Conservation (phyloP, 2,797 vertebrate genomes). For the Brachymystax lenok region DNA sequence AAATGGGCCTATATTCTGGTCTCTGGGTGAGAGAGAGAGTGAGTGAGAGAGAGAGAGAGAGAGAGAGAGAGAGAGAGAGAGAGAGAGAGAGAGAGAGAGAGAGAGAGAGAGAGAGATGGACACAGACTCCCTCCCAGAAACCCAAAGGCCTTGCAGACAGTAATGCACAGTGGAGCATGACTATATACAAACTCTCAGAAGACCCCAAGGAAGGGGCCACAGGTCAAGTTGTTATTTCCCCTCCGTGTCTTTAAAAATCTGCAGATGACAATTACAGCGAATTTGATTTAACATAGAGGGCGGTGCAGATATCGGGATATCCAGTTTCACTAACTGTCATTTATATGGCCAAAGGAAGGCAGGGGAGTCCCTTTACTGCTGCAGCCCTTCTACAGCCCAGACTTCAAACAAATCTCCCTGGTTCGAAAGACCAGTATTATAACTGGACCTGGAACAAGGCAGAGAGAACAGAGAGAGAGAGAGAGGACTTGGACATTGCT, state of each 20-base stretch:
- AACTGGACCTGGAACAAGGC: conserved; percentile 22
- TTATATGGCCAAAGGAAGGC: conserved; percentile 69
- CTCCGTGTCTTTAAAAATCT: conserved; percentile 68
- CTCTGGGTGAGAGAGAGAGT: background rate
- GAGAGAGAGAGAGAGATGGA: background rate
- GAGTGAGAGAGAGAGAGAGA: background rate
- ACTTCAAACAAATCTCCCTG: conserved; percentile 76
- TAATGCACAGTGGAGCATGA: conserved; percentile 39
- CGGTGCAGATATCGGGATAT: conserved; percentile 62
- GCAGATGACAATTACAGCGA: conserved; percentile 71
- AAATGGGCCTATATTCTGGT: background rate
- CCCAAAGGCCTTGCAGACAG: background rate
- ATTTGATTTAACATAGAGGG: conserved; percentile 78
- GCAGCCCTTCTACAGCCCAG: conserved; percentile 54
- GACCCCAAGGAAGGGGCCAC: conserved; percentile 53
- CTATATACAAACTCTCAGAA: conserved; percentile 39
- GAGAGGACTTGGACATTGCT: conserved; percentile 14
- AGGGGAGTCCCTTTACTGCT: conserved; percentile 74
- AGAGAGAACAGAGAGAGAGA: conserved; percentile 24
- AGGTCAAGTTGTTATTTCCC: conserved; percentile 61
- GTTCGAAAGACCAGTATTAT: conserved; percentile 43
- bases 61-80: background rate
- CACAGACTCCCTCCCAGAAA: conserved; percentile 37
- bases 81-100: background rate
- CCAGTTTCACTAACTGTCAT: conserved; percentile 81